Percentiles rank a stretch among this genome's conserved stretches.
These are phyloP conservation scores for Choloepus hoffmanni DNA, from an alignment of 2,113 vertebrate genomes.

Conservation along the genomic window DNA sequence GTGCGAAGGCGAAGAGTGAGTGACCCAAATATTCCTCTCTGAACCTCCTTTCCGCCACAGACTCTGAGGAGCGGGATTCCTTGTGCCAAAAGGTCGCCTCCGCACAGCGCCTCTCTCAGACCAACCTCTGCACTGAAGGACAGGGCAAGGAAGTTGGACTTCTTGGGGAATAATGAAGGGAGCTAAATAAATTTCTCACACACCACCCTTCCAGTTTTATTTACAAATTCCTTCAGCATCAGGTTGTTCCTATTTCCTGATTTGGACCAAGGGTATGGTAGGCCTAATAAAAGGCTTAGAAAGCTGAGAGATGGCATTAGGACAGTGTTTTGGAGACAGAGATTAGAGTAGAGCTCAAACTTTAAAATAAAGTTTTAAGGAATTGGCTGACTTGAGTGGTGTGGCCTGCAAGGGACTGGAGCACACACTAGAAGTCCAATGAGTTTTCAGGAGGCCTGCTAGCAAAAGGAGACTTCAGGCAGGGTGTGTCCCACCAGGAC, in stretches of 20 bases:
- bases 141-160: background rate
- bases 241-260: background rate
- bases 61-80: background rate
- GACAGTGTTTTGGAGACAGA: background rate
- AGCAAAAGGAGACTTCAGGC: background rate
- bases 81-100: background rate
- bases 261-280: background rate
- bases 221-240: slow-evolving; percentile 33
- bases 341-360: slow-evolving; percentile 22
- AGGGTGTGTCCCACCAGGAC: background rate
- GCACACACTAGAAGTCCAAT: background rate
- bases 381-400: background rate
- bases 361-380: background rate
- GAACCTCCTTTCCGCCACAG: background rate
- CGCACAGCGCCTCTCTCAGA: background rate
- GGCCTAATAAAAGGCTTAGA: background rate
- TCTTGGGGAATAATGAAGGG: background rate
- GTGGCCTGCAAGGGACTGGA: background rate
- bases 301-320: background rate
- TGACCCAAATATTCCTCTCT: background rate
- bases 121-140: background rate
- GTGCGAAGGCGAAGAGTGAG: background rate
- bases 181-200: slow-evolving; percentile 8
- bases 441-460: background rate
- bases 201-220: background rate